Conservation (phyloP, 2,888 invertebrate genomes). For the Aspidiotus destructor region DNA sequence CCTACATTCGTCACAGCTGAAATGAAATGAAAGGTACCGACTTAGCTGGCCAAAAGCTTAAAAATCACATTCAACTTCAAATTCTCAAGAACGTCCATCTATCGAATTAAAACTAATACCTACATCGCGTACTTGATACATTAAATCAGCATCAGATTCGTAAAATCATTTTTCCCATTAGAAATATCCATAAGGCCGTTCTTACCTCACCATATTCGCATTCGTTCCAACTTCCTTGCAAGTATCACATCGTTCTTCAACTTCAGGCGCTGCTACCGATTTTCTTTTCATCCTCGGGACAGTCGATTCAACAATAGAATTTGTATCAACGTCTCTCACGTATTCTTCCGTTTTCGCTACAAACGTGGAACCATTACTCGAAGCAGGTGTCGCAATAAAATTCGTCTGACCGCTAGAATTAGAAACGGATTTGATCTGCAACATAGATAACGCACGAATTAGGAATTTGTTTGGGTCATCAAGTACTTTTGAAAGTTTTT, state of each 20-base stretch:
- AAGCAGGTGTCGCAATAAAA: conserved; percentile 26
- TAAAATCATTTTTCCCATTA: too few species aligned
- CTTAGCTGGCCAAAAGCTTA: background rate
- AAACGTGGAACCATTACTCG: conserved; percentile 23
- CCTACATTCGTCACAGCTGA: conserved; percentile 82
- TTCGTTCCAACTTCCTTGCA: conserved; percentile 33
- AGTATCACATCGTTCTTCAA: conserved; percentile 33
- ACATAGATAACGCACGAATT: conserved; percentile 15
- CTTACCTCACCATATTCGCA: conserved; percentile 55
- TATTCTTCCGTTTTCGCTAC: conserved; percentile 32
- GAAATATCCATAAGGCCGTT: conserved; percentile 33
- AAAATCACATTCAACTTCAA: conserved; percentile 3
- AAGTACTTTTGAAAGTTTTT: too few species aligned
- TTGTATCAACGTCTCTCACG: background rate
- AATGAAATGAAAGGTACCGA: conserved; percentile 35
- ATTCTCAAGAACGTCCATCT: too few species aligned
- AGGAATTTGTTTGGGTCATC: too few species aligned
- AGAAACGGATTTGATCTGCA: conserved; percentile 65
- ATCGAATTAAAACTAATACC: too few species aligned
- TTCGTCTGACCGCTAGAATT: conserved; percentile 55
- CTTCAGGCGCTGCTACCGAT: background rate
- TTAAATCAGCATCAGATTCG: too few species aligned
- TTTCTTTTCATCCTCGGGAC: conserved; percentile 2
- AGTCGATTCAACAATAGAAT: background rate
- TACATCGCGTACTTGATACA: too few species aligned